A percentile compares a stretch with the other conserved stretches of the same genome.
Conservation (phyloP, 1,140 invertebrate genomes). For the Drosophila repletoides region DNA sequence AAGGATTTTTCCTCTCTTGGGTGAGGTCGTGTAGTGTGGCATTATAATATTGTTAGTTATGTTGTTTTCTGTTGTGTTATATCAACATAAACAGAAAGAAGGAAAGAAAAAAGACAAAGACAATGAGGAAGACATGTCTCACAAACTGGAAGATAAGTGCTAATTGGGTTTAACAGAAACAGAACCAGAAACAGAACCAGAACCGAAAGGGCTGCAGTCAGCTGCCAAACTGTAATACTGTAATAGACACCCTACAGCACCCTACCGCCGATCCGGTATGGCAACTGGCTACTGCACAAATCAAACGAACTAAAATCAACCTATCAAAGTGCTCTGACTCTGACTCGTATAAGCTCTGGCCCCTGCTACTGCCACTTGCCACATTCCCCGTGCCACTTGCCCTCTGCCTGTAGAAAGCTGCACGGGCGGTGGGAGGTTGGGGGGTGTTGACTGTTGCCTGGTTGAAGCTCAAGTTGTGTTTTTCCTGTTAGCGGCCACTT, state of each 20-base stretch:
- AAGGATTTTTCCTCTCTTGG: constrained; percentile 39
- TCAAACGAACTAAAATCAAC: constrained; percentile 31
- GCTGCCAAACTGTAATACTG: constrained; percentile 32
- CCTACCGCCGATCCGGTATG: too few species aligned
- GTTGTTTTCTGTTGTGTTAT: constrained; percentile 36
- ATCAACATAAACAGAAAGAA: constrained; percentile 49
- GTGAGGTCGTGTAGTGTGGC: neutral
- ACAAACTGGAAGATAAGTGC: constrained; percentile 66
- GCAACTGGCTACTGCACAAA: neutral
- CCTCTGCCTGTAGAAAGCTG: neutral
- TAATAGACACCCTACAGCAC: constrained; percentile 6
- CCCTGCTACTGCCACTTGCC: constrained; percentile 7
- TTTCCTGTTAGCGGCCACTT: constrained; percentile 47
- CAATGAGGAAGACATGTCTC: constrained; percentile 43
- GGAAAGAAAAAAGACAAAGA: neutral
- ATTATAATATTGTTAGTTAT: too few species aligned
- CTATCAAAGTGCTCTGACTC: constrained; percentile 46
- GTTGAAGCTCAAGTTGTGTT: constrained; percentile 37
- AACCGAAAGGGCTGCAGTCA: constrained; percentile 43
- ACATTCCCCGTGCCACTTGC: constrained; percentile 3
- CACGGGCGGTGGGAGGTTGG: neutral
- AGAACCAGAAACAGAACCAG: neutral
- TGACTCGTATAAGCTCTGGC: too few species aligned
- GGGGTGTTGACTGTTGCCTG: neutral
- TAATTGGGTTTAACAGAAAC: constrained; percentile 63